Evolutionary conservation across 2,888 invertebrate genomes (phyloP).

Genomic region (Apamea crenata): DNA sequence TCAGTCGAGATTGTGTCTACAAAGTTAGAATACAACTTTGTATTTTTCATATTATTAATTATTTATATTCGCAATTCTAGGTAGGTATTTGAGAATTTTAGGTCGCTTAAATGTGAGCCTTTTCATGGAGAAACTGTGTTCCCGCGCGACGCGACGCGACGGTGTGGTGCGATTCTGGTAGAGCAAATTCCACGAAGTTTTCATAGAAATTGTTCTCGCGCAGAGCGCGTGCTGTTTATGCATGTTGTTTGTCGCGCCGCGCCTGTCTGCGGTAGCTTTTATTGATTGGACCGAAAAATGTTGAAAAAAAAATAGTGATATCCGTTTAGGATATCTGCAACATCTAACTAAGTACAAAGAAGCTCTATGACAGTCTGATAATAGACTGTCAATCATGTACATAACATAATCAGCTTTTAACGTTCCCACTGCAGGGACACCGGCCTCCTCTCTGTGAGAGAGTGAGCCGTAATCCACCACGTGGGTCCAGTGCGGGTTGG

Average conservation of each 20-base stretch:
- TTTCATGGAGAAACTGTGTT: background rate
- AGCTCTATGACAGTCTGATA: background rate
- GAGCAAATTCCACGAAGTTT: background rate
- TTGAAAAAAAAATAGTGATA: background rate
- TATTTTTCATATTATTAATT: constrained; percentile 8
- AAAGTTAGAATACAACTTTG: constrained; percentile 20
- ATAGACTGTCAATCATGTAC: background rate
- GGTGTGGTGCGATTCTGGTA: background rate
- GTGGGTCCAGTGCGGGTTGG: background rate
- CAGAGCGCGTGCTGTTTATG: no score
- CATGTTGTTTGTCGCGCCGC: no score
- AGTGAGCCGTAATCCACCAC: background rate
- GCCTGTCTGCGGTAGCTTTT: background rate
- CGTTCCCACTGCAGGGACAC: background rate
- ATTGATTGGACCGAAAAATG: background rate
- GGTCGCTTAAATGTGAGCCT: background rate
- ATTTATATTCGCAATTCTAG: background rate
- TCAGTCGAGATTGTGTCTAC: constrained; percentile 21
- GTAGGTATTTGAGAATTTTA: background rate
- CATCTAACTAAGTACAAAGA: background rate
- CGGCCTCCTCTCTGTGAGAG: no score
- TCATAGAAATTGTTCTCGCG: background rate
- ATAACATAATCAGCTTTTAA: background rate
- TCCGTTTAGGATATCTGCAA: background rate
- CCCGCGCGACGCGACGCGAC: background rate